These are phyloP conservation scores for Drosophila cognata DNA, from an alignment of 2,888 invertebrate species.

Conservation along the genomic window DNA sequence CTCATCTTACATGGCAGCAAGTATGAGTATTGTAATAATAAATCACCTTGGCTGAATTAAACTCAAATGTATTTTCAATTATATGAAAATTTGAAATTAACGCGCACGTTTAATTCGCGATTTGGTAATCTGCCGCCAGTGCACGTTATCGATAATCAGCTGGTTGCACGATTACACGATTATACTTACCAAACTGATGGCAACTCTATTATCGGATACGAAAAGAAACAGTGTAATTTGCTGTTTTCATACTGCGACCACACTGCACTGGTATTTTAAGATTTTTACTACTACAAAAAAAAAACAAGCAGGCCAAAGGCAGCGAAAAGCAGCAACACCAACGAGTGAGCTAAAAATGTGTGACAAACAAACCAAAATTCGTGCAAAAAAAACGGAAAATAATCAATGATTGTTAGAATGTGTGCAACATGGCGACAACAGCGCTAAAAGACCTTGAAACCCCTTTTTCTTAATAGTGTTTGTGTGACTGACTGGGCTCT, in stretches of 20 bases:
- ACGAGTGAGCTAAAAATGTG: constrained; percentile 53
- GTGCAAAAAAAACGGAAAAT: constrained; percentile 47
- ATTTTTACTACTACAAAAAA: constrained; percentile 44
- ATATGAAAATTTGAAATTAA: background rate
- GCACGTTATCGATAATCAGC: constrained; percentile 22
- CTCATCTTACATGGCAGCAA: constrained; percentile 1
- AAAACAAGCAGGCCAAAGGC: constrained; percentile 44
- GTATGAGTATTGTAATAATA: constrained; percentile 2
- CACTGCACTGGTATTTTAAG: constrained; percentile 59
- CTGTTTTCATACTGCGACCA: constrained; percentile 23
- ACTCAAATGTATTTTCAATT: background rate
- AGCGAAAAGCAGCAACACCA: constrained; percentile 58
- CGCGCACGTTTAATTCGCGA: background rate
- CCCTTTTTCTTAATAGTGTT: constrained; percentile 11
- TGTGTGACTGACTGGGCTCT: constrained; percentile 3
- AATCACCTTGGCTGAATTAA: constrained; percentile 1
- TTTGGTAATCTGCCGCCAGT: background rate
- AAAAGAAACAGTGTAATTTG: constrained; percentile 13
- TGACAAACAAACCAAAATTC: constrained; percentile 51
- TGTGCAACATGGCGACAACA: constrained; percentile 33
- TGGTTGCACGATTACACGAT: background rate
- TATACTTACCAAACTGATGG: background rate
- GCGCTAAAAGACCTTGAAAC: constrained; percentile 62
- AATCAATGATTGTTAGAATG: constrained; percentile 60
- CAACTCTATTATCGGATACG: constrained; percentile 13